Base-by-base conservation (phyloP, 2,113 vertebrate species). In the Hemiprocne comata region DNA sequence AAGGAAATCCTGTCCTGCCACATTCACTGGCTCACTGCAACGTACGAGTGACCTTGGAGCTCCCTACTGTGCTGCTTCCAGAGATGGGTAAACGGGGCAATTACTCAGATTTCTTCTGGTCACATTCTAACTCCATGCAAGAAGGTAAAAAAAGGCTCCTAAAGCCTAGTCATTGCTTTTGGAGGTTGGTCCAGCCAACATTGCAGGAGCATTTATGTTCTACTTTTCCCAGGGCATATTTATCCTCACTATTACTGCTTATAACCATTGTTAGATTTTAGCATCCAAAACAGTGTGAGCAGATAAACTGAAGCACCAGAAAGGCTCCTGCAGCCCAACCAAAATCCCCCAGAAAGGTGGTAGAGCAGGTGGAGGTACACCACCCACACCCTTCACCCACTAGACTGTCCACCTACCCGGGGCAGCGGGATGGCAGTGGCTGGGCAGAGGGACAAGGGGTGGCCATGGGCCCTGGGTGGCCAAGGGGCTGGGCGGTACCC, bases 241-340 rank as follows among this genome's bases (percentile, higher is more conserved):
- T 65, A 36, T 51, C 48, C 24, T 57, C 48, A 9, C 36, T 8
- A 11, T 21, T 25, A 4, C 55, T 50, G 19, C 17, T 85, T 66
- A 40, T 50, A 53, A n/a, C 54, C 19, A 4, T 44, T 25, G 36
- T 24, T 36, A 58, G n/a, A 25, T 61, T 84, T 75, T 46, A 83
- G 19, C 21, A 72, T 7, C 29, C 1, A 2, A 75, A 40, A 28
- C 1, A 55, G 42, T 0, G 0, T 40, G 4, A 87, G 21, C 14
- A 25, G 51, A 53, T 51, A 91, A 93, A 87, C 72, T 57, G 85
- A 83, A 50, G 57, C 62, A 88, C 20, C 4, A 0, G 14, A 40
- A 25, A 4, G 29, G 9, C n/a, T 79, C 42, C 50, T 48, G 40
- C 50, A 50, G 17, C 64, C 69, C 50, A 9, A 75, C 44, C 18